Evolutionary conservation across 2,797 vertebrate species (phyloP).

Genomic region (Taenioides sp.): DNA sequence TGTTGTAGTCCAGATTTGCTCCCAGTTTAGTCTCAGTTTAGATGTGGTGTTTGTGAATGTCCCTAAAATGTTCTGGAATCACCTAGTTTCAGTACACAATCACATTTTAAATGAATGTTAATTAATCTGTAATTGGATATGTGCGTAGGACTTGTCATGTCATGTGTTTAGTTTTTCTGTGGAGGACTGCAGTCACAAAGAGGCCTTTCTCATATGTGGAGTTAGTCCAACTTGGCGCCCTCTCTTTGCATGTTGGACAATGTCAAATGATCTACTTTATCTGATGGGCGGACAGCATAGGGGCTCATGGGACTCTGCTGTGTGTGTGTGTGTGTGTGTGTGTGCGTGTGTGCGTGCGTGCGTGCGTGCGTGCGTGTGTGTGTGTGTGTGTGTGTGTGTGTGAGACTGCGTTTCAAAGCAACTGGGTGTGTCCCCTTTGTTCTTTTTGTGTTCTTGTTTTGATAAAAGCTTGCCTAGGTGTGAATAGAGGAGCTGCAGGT

Average conservation of each 20-base stretch:
- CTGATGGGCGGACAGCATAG: constrained; percentile 52
- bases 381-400: constrained; percentile 26
- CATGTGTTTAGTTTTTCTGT: constrained; percentile 59
- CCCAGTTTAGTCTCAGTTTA: not conserved
- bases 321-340: constrained; percentile 22
- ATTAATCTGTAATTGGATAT: constrained; percentile 65
- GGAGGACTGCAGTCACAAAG: constrained; percentile 57
- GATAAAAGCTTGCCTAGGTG: constrained; percentile 49
- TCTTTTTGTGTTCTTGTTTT: constrained; percentile 35
- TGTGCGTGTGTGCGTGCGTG: no score
- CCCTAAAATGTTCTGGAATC: constrained; percentile 45
- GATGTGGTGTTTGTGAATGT: not conserved
- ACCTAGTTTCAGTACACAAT: constrained; percentile 56
- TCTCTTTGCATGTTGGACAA: constrained; percentile 50
- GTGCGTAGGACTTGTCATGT: constrained; percentile 56
- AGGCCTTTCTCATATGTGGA: constrained; percentile 56
- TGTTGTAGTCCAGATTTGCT: not conserved
- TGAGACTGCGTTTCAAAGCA: constrained; percentile 25
- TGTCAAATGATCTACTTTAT: constrained; percentile 60
- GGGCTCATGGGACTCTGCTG: constrained; percentile 38
- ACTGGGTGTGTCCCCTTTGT: constrained; percentile 60
- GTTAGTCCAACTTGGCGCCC: constrained; percentile 64
- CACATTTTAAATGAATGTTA: constrained; percentile 66
- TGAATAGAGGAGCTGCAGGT: constrained; percentile 58
- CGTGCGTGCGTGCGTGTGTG: constrained; percentile 20